Percentiles rank a stretch among this genome's conserved stretches.
phyloP scores from a whole-genome alignment of 1,140 invertebrate genomes.

The Archivesica marissinica region DNA sequence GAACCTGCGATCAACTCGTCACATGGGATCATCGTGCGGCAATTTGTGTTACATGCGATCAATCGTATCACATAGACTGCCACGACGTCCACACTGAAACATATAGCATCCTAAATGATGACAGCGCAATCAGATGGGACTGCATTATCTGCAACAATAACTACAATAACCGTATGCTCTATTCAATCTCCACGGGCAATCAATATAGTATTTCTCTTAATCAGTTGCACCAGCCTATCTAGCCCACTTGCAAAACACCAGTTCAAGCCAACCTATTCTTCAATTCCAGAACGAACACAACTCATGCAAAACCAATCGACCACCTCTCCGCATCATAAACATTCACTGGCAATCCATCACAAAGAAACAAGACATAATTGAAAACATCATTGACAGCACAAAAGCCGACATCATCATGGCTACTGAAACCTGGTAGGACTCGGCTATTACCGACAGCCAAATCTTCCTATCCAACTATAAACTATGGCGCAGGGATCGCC shows the following conservation, averaged over 20 bases:
- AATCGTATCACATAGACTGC: constrained; percentile 63
- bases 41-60: constrained; percentile 63
- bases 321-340: constrained; percentile 62
- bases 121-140: constrained; percentile 51
- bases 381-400: constrained; percentile 50
- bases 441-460: constrained; percentile 50
- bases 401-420: constrained; percentile 62
- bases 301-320: neutral
- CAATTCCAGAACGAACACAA: constrained; percentile 28
- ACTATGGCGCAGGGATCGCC: constrained; percentile 61
- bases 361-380: constrained; percentile 56
- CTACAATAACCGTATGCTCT: constrained; percentile 40
- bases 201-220: constrained; percentile 21
- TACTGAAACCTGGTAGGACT: constrained; percentile 66
- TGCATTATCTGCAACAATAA: constrained; percentile 64
- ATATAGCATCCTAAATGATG: constrained; percentile 45
- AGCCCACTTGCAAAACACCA: neutral
- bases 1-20: constrained; percentile 62
- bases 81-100: constrained; percentile 58
- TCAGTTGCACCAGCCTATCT: constrained; percentile 1
- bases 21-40: constrained; percentile 63
- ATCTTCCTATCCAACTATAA: constrained; percentile 54
- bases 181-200: constrained; percentile 10
- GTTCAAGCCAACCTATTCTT: constrained; percentile 44
- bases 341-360: constrained; percentile 62